Base-by-base conservation (phyloP, 2,797 vertebrate genomes). In the Spinus pinus region DNA sequence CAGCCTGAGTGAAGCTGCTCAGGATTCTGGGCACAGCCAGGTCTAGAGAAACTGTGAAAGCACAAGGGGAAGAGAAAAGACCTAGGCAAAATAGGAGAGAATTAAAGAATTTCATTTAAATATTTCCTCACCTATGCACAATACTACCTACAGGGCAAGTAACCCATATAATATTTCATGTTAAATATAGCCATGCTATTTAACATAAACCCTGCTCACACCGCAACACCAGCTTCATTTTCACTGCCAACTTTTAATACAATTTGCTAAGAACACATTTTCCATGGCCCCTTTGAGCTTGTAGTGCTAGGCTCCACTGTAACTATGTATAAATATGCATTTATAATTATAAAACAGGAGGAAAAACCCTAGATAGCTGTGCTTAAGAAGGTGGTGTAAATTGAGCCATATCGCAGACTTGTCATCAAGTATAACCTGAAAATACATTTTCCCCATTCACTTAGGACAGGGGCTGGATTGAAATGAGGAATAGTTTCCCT, bases 1-100 rank as follows among this genome's bases (percentile, higher is more conserved):
- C 61, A 84, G 60, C 66, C 41, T 47, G 41, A 82, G 70, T 2
- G 2, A 89, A 92, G 56, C 57, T 87, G 60, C 54, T 95, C 84
- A 87, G 79, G 47, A 94, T 95, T 94, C 91, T 72, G 75, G 50
- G 72, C 88, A 92, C 72, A 83, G 81, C 12, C 57, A 64, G 70
- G 53, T 49, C 60, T 70, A 80, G 4, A 6, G 57, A 85, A 71
- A 33, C 53, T 88, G 77, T 58, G 81, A 79, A 91, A 86, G 44
- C 0, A 0, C 28, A 93, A 62, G 42, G 65, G 5, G 33, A 37
- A 79, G 67, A 73, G 87, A 90, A 86, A 73, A 90, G 35, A 73
- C 35, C 18, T 79, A 54, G 12, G 49, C 19, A 81, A 75, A 88
- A 75, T 39, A 79, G 11, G 30, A 96, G 28, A 73, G 19, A 91